phyloP scores from a whole-genome alignment of 2,797 vertebrate genomes.

The Schizothorax lantsangensis region DNA sequence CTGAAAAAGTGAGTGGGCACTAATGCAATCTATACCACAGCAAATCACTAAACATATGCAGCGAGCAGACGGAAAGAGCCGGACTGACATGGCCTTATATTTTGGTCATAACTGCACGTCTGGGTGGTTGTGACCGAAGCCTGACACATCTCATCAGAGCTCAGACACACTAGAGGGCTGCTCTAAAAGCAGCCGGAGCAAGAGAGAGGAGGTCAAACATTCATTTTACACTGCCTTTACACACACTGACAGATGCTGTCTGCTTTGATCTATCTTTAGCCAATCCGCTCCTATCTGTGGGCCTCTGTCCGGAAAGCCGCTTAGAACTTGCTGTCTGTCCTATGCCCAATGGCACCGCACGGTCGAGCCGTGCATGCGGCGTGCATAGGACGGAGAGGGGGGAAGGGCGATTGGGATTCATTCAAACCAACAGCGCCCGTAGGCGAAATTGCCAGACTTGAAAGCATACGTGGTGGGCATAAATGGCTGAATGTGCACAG shows the following conservation, averaged over 20 bases:
- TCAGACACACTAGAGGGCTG: slow-evolving; percentile 31
- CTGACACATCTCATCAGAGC: slow-evolving; percentile 48
- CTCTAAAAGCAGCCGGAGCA: slow-evolving; percentile 56
- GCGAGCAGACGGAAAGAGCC: not conserved
- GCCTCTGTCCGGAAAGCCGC: slow-evolving; percentile 62
- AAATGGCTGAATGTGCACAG: slow-evolving; percentile 45
- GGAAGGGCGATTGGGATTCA: slow-evolving; percentile 33
- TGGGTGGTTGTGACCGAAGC: slow-evolving; percentile 30
- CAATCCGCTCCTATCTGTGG: slow-evolving; percentile 57
- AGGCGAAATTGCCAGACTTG: slow-evolving; percentile 15
- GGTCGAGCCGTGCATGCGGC: slow-evolving; percentile 26
- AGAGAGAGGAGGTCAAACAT: slow-evolving; percentile 64
- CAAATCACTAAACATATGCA: not conserved
- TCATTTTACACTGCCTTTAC: slow-evolving; percentile 63
- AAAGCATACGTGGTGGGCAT: slow-evolving; percentile 14
- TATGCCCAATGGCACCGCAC: slow-evolving; percentile 30
- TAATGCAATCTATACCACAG: slow-evolving; percentile 16
- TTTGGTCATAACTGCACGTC: slow-evolving; percentile 6
- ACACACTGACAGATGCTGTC: slow-evolving; percentile 67
- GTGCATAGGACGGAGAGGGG: slow-evolving; percentile 11
- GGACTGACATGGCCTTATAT: not conserved
- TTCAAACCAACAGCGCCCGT: slow-evolving; percentile 43
- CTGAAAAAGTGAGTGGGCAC: not conserved
- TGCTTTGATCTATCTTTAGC: slow-evolving; percentile 69
- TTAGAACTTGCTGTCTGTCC: slow-evolving; percentile 60